Conservation (phyloP, 2,113 vertebrate species). For the Microcebus lehilahytsara region DNA sequence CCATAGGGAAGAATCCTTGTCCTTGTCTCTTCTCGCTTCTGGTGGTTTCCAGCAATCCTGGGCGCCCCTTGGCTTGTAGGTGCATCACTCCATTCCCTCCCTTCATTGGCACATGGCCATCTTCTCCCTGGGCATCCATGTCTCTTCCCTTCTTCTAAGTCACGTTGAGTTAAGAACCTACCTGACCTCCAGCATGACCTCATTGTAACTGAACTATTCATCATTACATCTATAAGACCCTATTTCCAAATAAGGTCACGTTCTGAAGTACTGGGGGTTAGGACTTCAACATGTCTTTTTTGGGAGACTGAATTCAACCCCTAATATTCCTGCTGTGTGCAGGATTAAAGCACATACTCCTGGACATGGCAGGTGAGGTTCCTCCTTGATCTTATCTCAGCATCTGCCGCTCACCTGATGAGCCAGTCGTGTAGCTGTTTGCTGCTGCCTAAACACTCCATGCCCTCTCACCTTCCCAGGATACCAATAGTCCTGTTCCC, state of each 20-base stretch:
- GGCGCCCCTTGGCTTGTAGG: no score
- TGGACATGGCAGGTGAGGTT: background rate
- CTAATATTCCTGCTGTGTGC: background rate
- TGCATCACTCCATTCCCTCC: accelerated
- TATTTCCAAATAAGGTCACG: background rate
- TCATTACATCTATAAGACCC: background rate
- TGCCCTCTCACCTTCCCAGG: background rate
- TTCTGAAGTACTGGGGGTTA: background rate
- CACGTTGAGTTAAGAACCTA: background rate
- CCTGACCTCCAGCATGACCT: background rate
- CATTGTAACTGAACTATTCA: background rate
- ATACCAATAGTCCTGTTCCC: background rate
- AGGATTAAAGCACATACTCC: background rate
- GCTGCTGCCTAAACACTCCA: background rate
- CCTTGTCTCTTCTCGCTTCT: background rate
- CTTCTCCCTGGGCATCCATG: background rate
- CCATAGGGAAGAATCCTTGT: background rate
- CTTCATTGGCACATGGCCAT: accelerated
- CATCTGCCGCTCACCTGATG: background rate
- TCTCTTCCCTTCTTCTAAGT: background rate
- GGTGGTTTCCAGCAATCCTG: accelerated
- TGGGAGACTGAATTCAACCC: background rate
- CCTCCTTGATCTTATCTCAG: background rate
- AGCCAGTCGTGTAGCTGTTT: background rate
- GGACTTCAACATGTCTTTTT: background rate